These are phyloP conservation scores for Caenorhabditis plicata DNA, from an alignment of 2,888 invertebrate species.

Conservation along the genomic window DNA sequence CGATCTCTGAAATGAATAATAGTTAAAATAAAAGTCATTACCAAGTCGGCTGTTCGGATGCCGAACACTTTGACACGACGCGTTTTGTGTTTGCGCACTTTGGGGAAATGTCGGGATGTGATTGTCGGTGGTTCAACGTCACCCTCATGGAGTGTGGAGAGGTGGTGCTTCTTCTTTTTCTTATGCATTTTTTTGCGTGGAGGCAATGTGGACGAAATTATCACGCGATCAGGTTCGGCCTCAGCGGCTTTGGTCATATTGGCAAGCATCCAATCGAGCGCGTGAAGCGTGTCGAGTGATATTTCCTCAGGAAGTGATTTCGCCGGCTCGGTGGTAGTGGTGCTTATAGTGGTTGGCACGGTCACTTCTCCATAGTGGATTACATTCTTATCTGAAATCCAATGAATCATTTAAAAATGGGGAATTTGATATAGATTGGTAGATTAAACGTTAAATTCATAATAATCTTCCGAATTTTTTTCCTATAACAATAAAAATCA, in stretches of 20 bases:
- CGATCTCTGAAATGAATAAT: no score
- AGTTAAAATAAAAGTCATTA: no score
- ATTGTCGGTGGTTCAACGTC: background rate
- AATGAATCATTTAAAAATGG: no score
- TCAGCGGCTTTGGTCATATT: slow-evolving; percentile 58
- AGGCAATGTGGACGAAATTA: background rate
- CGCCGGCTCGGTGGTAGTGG: background rate
- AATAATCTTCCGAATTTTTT: no score
- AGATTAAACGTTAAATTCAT: no score
- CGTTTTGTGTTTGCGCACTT: slow-evolving; percentile 11
- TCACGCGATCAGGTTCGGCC: background rate
- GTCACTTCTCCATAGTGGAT: slow-evolving; percentile 29
- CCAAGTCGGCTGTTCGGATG: slow-evolving; percentile 21
- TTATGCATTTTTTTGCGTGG: no score
- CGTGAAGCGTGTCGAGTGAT: slow-evolving; percentile 54
- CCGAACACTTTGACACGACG: slow-evolving; percentile 24
- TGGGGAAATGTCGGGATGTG: slow-evolving; percentile 12
- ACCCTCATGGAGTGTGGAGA: no score
- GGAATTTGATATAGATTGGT: no score
- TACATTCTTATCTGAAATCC: slow-evolving; percentile 16
- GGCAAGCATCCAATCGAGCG: slow-evolving; percentile 62
- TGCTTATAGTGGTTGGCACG: background rate
- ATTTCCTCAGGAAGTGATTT: slow-evolving; percentile 15
- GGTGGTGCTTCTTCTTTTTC: no score
- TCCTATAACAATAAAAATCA: no score